Evolutionary conservation across 2,797 vertebrate species (phyloP), one percentile per base, ranked within the genome.

Genomic region (Pachyuromys duprasi): DNA sequence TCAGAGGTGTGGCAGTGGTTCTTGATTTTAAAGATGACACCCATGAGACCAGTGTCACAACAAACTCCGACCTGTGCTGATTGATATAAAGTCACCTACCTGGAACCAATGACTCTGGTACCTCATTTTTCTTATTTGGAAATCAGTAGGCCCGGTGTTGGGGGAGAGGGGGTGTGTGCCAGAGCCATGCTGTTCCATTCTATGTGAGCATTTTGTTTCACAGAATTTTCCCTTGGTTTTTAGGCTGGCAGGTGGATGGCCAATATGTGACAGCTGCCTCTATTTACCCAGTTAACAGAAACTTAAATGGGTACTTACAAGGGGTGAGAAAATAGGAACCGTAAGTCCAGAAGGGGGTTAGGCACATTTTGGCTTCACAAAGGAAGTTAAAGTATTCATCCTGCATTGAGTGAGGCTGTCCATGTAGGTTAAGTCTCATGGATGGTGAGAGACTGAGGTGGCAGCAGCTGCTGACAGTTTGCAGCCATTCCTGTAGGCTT

Each of bases 51-150:
- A 69, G 0, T 9, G 42, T n/a, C 8, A 0, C 17, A 33, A 9
- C 11, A 42, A 3, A 69, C 49, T 11, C 45, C 14, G 18, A 0
- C 5, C 33, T 24, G 6, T 26, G 24, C 4, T 70, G 3, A 8
- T 2, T 24, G 49, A 22, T 2, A 0, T 13, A 2, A n/a, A 15
- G 14, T n/a, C 57, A 12, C 67, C 13, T 3, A 3, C 39, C 15
- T 4, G 11, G 42, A 26, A 39, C 6, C 8, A 6, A 53, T 0
- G 0, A 13, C 22, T n/a, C 8, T 14, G 3, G 0, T 0, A 1
- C 17, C 13, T 70, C 33, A 0, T 8, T 8, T 4, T 60, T 83
- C 28, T 57, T 4, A 14, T 60, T 18, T 3, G 8, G 69, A 62
- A 65, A 0, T 3, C 4, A 2, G 4, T 0, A 0, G 17, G 4